These are phyloP conservation scores for Artemia sp. DNA, from an alignment of 2,888 invertebrate species.

Conservation along the genomic window DNA sequence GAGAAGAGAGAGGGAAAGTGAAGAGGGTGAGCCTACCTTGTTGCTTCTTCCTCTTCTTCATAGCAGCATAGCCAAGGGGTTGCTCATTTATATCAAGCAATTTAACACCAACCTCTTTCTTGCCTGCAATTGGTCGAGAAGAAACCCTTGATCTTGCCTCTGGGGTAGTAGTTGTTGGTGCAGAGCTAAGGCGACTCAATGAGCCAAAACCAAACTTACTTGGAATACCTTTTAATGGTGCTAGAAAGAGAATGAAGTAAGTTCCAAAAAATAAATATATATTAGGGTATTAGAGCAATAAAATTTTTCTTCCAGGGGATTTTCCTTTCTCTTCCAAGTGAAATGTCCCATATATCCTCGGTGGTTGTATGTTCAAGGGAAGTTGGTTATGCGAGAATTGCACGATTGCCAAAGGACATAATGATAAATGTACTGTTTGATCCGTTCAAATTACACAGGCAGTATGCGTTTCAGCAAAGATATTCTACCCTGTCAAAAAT, in stretches of 20 bases:
- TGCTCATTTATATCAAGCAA: conserved; percentile 82
- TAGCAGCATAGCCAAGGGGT: conserved; percentile 62
- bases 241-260: conserved; percentile 35
- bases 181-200: conserved; percentile 15
- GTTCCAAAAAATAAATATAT: conserved; percentile 21
- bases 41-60: conserved; percentile 70
- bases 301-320: too few relatives aligned
- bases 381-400: too few relatives aligned
- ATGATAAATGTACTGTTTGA: too few relatives aligned
- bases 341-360: too few relatives aligned
- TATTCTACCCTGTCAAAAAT: too few relatives aligned
- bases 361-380: too few relatives aligned
- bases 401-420: too few relatives aligned
- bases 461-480: too few relatives aligned
- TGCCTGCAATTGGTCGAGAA: conserved; percentile 44
- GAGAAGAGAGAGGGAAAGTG: too few relatives aligned
- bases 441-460: too few relatives aligned
- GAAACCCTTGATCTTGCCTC: conserved; percentile 37
- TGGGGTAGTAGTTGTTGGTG: conserved; percentile 35
- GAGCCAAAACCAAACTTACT: conserved; percentile 50
- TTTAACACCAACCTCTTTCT: conserved; percentile 82
- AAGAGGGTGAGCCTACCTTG: conserved; percentile 39
- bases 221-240: conserved; percentile 79
- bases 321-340: too few relatives aligned
- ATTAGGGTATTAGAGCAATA: not conserved